phyloP scores from a whole-genome alignment of 92 coral and sea anemone genomes.

The Zoanthus sociatus region DNA sequence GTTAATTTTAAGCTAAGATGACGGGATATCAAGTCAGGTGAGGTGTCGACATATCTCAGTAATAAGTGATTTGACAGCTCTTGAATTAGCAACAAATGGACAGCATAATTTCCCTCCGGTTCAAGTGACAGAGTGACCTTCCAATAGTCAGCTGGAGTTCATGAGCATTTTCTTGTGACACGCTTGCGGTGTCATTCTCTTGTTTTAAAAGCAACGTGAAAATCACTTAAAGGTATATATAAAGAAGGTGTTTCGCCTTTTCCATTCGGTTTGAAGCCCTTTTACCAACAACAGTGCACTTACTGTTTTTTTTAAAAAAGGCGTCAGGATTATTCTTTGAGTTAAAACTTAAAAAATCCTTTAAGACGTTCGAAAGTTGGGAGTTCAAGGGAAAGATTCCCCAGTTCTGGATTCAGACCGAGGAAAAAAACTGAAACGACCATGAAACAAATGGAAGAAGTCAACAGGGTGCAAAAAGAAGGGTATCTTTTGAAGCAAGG shows the following conservation, averaged over 20 bases:
- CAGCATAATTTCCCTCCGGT: not conserved
- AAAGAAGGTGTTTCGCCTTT: constrained; percentile 19
- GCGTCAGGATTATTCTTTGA: not conserved
- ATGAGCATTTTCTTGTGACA: not conserved
- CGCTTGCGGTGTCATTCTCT: not conserved
- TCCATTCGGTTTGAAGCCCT: not conserved
- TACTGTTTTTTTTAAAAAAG: not conserved
- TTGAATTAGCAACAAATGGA: constrained; percentile 31
- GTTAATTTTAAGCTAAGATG: too few species aligned
- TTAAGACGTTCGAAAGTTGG: not conserved
- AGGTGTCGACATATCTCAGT: too few species aligned
- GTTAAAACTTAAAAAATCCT: not conserved
- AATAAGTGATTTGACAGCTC: constrained; percentile 19
- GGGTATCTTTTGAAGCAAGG: constrained; percentile 89
- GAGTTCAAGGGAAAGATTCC: not conserved
- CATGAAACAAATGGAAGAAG: constrained; percentile 25
- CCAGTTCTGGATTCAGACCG: not conserved
- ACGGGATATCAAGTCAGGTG: too few species aligned
- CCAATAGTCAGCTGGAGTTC: constrained; percentile 1
- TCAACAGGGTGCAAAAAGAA: constrained; percentile 45
- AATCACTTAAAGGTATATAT: not conserved
- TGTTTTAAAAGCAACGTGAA: constrained; percentile 20
- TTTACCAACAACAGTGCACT: not conserved
- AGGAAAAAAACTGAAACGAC: not conserved
- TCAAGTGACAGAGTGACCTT: not conserved